These are phyloP conservation scores for Linnaemya vulpina DNA, from an alignment of 2,888 invertebrate genomes.

Conservation along the genomic window DNA sequence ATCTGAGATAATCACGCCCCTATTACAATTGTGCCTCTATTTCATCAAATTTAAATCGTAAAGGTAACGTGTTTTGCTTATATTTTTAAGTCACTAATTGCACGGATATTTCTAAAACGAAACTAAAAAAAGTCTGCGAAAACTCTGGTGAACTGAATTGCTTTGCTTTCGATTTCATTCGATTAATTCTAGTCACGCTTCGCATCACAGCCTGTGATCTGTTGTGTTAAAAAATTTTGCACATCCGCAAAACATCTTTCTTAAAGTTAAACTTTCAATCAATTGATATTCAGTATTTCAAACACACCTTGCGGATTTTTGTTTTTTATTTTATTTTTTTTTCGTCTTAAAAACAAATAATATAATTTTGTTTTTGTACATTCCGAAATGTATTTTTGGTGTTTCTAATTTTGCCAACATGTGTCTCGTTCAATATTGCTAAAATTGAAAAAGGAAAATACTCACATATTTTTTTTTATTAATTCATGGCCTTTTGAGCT, in stretches of 20 bases:
- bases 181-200: background rate
- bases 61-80: no score
- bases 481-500: conserved; percentile 2
- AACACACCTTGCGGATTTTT: background rate
- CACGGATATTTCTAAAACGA: no score
- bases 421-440: background rate
- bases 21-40: no score
- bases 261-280: background rate
- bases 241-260: background rate
- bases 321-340: no score
- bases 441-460: conserved; percentile 7
- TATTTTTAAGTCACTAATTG: no score
- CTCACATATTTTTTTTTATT: background rate
- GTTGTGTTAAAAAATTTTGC: background rate
- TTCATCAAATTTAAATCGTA: no score
- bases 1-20: no score
- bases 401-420: background rate
- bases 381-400: background rate
- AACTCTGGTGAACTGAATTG: no score
- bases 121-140: no score
- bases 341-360: background rate
- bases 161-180: no score
- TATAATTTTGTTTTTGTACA: background rate
- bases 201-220: background rate
- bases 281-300: background rate